Evolutionary conservation across 2,797 vertebrate genomes (phyloP).

Genomic region (Distichodus sexfasciatus): DNA sequence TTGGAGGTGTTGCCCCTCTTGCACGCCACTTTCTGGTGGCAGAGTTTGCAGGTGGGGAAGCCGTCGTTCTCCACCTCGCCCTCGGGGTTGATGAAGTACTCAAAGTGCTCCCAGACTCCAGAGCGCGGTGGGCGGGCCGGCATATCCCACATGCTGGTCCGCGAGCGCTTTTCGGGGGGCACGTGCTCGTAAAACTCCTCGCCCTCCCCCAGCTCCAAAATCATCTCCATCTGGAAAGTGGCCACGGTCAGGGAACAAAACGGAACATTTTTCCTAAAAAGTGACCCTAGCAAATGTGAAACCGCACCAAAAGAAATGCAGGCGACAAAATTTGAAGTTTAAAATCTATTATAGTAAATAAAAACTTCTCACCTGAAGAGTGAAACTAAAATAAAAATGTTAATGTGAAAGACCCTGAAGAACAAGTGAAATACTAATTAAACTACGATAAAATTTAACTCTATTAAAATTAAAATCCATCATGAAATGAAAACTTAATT

Average conservation of each 20-base stretch:
- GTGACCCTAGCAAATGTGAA: not conserved
- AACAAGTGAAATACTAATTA: too few species aligned
- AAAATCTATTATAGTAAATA: too few species aligned
- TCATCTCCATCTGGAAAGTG: not conserved
- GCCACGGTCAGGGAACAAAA: too few species aligned
- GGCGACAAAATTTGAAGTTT: too few species aligned
- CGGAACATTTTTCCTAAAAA: not conserved
- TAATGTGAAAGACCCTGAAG: too few species aligned
- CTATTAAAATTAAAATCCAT: too few species aligned
- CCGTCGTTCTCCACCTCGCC: constrained; percentile 32
- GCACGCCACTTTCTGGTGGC: constrained; percentile 29
- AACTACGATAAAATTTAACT: too few species aligned
- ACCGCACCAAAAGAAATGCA: not conserved
- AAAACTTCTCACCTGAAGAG: too few species aligned
- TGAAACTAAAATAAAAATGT: too few species aligned
- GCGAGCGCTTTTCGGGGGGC: constrained; percentile 14
- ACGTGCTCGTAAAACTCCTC: not conserved
- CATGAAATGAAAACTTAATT: too few species aligned
- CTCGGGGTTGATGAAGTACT: constrained; percentile 27
- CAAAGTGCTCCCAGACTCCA: constrained; percentile 26
- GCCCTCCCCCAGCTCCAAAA: not conserved
- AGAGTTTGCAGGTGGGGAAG: constrained; percentile 28
- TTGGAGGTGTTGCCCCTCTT: constrained; percentile 37
- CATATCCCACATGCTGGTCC: not conserved
- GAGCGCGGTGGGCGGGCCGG: not conserved